Evolutionary conservation across 92 coral and sea anemone species (phyloP), one percentile per base, ranked within the genome.

Genomic region (Bergia sp.): DNA sequence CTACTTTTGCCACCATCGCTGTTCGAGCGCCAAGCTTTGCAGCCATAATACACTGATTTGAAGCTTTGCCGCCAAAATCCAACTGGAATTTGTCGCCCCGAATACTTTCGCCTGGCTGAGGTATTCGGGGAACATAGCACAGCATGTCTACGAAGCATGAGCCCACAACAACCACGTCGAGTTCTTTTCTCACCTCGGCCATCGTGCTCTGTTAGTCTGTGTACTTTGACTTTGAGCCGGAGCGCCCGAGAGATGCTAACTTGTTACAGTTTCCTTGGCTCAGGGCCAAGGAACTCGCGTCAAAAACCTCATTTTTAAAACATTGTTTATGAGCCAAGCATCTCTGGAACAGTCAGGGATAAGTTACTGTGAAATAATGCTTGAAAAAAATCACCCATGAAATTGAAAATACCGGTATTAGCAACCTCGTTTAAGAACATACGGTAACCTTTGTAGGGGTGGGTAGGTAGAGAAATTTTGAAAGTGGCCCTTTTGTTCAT

Each of bases 1-100:
- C 99, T 65, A 95, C 88, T 88, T 86, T 93, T 1, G 98, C 91
- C 15, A 96, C 92, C 99, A 96, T 95, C 7, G 93, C 93, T 7
- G 94, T 93, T 5, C 86, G 92, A 7, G 96, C 99, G 2, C 99
- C 99, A 40, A 96, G 95, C 80, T 96, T 96, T n/a, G 96, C 96
- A 0, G 99, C 98, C 99, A 96, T 96, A 4, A 94, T 81, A 75
- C 98, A 95, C 69, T 94, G 96, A 85, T 96, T 96, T 21, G 99
- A 90, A 57, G 98, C 99, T 81, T 96, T 96, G 23, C 99, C 99
- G 15, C 99, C 99, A 71, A 92, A 96, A 82, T 95, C 99, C 9
- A 91, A 43, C 39, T 89, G 96, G 81, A 96, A 96, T 66, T 95
- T 95, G 11, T 90, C 76, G 57, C 98, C 98, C 13, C 90, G 91